Evolutionary conservation across 1,140 invertebrate species (phyloP).

Genomic region (Temnothorax nylanderi): DNA sequence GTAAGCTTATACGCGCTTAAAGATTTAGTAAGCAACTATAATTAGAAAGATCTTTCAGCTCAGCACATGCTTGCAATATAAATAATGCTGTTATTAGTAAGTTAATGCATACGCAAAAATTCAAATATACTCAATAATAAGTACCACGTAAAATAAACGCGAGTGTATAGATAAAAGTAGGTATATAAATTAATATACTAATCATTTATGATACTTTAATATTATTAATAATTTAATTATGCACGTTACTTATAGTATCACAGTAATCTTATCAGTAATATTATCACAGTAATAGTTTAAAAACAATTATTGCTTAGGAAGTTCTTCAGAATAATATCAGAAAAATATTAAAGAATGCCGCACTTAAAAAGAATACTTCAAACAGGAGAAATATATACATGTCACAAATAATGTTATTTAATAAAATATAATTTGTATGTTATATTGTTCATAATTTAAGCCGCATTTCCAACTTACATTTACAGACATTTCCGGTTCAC

Average conservation of each 20-base stretch:
- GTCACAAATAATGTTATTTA: background rate
- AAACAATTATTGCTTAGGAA: background rate
- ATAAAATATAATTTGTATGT: background rate
- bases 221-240: background rate
- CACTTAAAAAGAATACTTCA: no score
- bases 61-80: background rate
- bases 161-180: background rate
- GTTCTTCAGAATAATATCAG: background rate
- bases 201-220: background rate
- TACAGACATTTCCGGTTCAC: constrained; percentile 20
- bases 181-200: background rate
- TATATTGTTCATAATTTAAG: background rate
- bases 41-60: background rate
- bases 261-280: background rate
- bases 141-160: background rate
- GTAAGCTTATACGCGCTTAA: background rate
- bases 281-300: background rate
- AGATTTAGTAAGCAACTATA: background rate
- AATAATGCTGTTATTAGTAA: background rate
- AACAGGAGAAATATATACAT: background rate
- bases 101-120: background rate
- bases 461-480: background rate
- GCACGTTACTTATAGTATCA: background rate
- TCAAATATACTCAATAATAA: background rate
- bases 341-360: background rate